Base-by-base conservation (phyloP, 2,888 invertebrate genomes). In the Cataglyphis albicans region DNA sequence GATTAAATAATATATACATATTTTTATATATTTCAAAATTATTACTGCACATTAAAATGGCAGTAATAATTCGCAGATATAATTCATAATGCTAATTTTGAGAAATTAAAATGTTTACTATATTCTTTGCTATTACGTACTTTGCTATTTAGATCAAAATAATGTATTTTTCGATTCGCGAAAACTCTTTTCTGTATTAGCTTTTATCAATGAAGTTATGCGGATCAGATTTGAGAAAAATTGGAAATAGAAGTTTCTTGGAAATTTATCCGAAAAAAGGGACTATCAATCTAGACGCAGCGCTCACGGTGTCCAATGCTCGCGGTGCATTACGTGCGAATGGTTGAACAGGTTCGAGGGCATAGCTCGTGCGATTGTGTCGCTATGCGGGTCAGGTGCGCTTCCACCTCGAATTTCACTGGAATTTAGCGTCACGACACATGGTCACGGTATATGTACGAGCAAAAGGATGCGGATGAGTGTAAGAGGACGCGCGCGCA, bases 361-460 rank as follows among this genome's bases (percentile, higher is more conserved):
- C 44, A n/a, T 21, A 73, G 74, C 38, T 55, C 55, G 76, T n/a
- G 52, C 70, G 38, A 76, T 68, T 29, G 57, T 76, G 76, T 76
- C 68, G 55, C 35, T 10, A 12, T 75, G 68, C 10, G 52, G 61
- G 70, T 52, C 75, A 48, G 75, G 72, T 82, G 76, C 67, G 25
- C 73, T 78, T 59, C 65, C 41, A 18, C 29, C 81, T 81, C 70
- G 75, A 67, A 81, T 87, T 86, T 70, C 80, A 52, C 41, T 64
- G 52, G 70, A 84, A 81, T 84, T 88, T 86, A 86, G 75, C 74
- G 21, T 57, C 61, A 41, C 59, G 68, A 61, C 65, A 67, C 81
- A 64, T 32, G 76, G 15, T 55, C 25, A 18, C 52, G 38, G 48
- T 32, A n/a, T 25, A 15, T 25, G 29, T 38, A 29, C 15, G 78